Conservation (phyloP, 2,888 invertebrate species). For the Palloptera scutellata region DNA sequence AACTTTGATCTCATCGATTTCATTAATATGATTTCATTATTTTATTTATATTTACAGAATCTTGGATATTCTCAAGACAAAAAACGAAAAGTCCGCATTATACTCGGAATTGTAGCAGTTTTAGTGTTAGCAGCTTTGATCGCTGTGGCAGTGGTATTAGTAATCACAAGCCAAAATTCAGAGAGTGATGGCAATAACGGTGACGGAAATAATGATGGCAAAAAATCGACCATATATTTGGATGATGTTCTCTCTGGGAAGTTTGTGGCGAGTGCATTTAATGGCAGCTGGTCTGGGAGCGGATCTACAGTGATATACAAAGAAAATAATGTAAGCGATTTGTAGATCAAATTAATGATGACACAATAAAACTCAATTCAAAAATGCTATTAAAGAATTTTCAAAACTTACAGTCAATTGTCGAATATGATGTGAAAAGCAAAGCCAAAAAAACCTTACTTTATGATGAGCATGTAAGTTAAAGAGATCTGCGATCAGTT, state of each 20-base stretch:
- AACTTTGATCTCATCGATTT: too few species aligned
- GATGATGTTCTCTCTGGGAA: conserved; percentile 77
- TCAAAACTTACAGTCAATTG: conserved; percentile 48
- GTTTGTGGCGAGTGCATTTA: conserved; percentile 74
- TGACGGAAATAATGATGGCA: conserved; percentile 23
- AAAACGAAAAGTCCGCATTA: conserved; percentile 67
- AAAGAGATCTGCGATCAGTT: background rate
- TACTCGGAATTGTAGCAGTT: conserved; percentile 68
- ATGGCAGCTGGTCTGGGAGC: conserved; percentile 83
- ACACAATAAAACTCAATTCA: conserved; percentile 2
- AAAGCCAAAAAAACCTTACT: conserved; percentile 44
- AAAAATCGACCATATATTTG: conserved; percentile 66
- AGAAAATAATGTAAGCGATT: conserved; percentile 58
- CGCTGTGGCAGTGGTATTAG: conserved; percentile 68
- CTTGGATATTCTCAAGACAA: conserved; percentile 69
- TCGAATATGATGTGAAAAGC: conserved; percentile 52
- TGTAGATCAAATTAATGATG: background rate
- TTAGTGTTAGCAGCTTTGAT: conserved; percentile 70
- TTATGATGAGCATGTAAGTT: conserved; percentile 44
- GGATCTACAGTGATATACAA: conserved; percentile 69
- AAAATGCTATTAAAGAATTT: conserved; percentile 40
- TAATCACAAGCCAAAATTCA: conserved; percentile 60
- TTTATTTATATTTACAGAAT: conserved; percentile 65
- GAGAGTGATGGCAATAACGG: conserved; percentile 37
- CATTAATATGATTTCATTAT: too few species aligned